Base-by-base conservation (phyloP, 2,797 vertebrate genomes). In the Pangasius sanitwongsei region DNA sequence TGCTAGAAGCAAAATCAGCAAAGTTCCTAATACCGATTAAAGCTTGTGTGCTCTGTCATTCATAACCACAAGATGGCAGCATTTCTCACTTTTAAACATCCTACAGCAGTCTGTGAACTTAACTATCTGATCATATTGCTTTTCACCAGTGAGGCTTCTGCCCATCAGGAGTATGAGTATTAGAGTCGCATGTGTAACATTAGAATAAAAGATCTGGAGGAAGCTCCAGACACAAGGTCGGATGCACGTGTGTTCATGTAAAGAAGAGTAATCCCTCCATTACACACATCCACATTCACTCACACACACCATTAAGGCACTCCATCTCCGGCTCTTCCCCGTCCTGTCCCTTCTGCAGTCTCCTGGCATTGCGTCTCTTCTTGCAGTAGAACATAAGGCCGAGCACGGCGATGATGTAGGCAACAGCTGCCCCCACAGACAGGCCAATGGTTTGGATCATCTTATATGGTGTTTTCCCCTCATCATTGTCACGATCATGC, bases 311-410 rank as follows among this genome's bases (percentile, higher is more conserved):
- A 0, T 99, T 99, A 88, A 99, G 97, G 91, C 97, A 97, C 93
- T 99, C 98, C 98, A 98, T 99, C 94, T 99, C 99, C 0, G 98
- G 97, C 93, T 99, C 98, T 91, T 99, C 98, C 5, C 97, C 97
- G 6, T 98, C 97, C 0, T 96, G 96, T 81, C 96, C 96, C 92
- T 99, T 99, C 94, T 98, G 97, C 92, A 96, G 93, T 16, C 97
- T 95, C 91, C 98, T 99, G 87, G 97, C 97, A 88, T 98, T 97
- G 89, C 98, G 97, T 75, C 99, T 95, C 93, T 99, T 99, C 94
- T 99, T 99, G 93, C 99, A 99, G 96, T 99, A 99, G 93, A 99
- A 99, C 99, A 99, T 99, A 93, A 99, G 97, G 31, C 98, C 98
- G 90, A 99, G 96, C 18, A 99, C 98, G 0, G 98, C 96, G 0